phyloP scores from a whole-genome alignment of 2,888 invertebrate species.

The Tenodera sinensis region DNA sequence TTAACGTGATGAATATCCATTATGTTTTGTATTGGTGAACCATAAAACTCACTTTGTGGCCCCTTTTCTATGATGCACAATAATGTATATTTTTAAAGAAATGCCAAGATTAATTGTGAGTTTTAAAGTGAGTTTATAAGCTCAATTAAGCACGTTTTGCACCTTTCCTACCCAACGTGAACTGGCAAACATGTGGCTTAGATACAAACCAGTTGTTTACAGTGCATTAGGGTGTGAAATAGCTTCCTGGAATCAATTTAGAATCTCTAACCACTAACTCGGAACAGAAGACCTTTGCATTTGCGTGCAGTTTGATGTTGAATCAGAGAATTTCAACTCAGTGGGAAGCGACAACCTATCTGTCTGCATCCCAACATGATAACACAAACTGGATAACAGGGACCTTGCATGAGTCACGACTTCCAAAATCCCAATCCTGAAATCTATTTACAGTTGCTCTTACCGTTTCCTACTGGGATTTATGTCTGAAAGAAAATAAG shows the following conservation, averaged over 20 bases:
- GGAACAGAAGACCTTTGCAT: not conserved
- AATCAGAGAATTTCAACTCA: not conserved
- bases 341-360: not conserved
- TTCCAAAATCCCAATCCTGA: not conserved
- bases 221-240: no score
- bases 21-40: no score
- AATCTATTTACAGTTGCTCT: not conserved
- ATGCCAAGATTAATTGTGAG: no score
- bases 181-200: no score
- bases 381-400: not conserved
- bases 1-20: no score
- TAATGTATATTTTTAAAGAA: no score
- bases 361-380: not conserved
- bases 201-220: no score
- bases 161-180: no score
- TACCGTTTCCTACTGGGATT: not conserved
- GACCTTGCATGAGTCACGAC: not conserved
- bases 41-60: no score
- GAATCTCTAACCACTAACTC: not conserved
- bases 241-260: not conserved
- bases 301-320: not conserved
- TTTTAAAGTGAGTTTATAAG: no score
- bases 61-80: no score
- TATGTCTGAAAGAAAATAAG: not conserved
- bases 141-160: no score